phyloP scores from a whole-genome alignment of 2,888 invertebrate species.

The Scelioninae gen. 1 region DNA sequence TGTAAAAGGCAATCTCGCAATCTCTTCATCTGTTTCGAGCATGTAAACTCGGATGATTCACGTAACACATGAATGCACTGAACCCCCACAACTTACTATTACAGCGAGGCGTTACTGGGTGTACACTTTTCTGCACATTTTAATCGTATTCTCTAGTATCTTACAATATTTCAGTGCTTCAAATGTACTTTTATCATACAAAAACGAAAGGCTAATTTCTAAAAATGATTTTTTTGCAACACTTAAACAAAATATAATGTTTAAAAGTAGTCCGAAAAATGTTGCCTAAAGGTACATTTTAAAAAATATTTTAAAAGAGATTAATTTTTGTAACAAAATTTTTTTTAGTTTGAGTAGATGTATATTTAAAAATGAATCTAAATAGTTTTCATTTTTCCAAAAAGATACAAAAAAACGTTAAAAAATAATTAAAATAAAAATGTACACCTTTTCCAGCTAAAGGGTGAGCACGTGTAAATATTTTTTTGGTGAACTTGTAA shows the following conservation, averaged over 20 bases:
- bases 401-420: too few relatives aligned
- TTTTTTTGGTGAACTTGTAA: conserved; percentile 12
- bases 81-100: conserved; percentile 4
- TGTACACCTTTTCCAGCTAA: neutral
- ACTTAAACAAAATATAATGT: too few relatives aligned
- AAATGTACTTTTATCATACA: neutral
- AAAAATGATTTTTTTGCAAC: too few relatives aligned
- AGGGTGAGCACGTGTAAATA: conserved; percentile 11
- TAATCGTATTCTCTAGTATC: neutral
- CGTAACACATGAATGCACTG: conserved; percentile 24
- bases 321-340: too few relatives aligned
- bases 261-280: too few relatives aligned
- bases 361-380: too few relatives aligned
- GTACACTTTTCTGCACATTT: conserved; percentile 9
- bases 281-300: too few relatives aligned
- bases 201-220: neutral
- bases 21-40: conserved; percentile 18
- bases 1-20: conserved; percentile 7
- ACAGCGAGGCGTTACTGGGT: conserved; percentile 4
- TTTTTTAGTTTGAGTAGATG: too few relatives aligned
- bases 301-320: too few relatives aligned
- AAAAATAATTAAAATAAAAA: too few relatives aligned
- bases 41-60: conserved; percentile 14
- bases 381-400: too few relatives aligned
- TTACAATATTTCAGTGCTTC: neutral